phyloP scores from a whole-genome alignment of 23 tunicate species.

The Ascidia mentula region DNA sequence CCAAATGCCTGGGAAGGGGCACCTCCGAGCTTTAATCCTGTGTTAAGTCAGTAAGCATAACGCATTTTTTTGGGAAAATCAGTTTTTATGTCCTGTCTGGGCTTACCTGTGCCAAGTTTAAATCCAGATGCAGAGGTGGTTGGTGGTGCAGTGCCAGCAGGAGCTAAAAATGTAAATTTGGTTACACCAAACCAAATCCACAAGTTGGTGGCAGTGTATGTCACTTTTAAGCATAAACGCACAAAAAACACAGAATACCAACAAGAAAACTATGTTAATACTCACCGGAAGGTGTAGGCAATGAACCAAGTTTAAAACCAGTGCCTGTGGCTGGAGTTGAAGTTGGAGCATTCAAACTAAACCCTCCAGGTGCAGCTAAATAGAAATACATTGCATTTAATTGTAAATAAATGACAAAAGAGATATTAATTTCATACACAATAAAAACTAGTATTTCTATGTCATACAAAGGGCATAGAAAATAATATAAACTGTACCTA shows the following conservation, averaged over 20 bases:
- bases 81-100: too few relatives aligned
- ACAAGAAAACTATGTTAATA: neutral
- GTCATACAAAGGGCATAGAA: too few relatives aligned
- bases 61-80: too few relatives aligned
- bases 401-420: too few relatives aligned
- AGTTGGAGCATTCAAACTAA: constrained; percentile 5
- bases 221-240: neutral
- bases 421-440: too few relatives aligned
- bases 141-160: neutral
- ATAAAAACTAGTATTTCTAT: too few relatives aligned
- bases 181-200: neutral
- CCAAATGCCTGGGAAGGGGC: neutral
- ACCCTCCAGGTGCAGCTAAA: neutral
- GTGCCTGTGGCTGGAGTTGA: neutral
- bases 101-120: too few relatives aligned
- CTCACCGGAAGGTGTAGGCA: neutral
- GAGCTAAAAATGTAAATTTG: neutral
- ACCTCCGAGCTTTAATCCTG: neutral
- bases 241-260: neutral
- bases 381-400: neutral
- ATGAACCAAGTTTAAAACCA: constrained; percentile 2
- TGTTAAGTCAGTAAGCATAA: neutral
- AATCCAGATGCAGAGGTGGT: neutral
- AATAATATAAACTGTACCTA: too few relatives aligned
- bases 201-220: neutral